Conservation (phyloP, 2,888 invertebrate genomes). For the Pharmacophagus antenor region DNA sequence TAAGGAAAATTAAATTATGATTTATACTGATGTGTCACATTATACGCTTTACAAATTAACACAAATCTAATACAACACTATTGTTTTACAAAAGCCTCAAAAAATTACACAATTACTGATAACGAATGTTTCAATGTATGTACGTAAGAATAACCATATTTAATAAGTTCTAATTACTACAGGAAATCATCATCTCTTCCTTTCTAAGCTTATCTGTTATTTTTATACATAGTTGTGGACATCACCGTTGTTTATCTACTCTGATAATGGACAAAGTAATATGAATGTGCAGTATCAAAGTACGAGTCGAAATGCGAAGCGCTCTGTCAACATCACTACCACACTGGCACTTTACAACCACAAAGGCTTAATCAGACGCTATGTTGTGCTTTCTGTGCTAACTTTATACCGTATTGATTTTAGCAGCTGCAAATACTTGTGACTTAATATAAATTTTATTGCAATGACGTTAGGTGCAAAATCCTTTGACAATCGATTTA, state of each 20-base stretch:
- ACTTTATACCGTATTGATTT: constrained; percentile 26
- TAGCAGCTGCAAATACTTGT: constrained; percentile 2
- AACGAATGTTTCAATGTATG: too few species aligned
- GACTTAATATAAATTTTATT: neutral
- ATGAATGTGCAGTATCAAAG: constrained; percentile 16
- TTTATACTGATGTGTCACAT: too few species aligned
- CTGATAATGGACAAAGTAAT: constrained; percentile 13
- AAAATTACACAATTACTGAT: too few species aligned
- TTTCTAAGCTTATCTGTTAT: too few species aligned
- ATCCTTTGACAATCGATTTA: neutral
- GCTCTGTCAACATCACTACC: constrained; percentile 3
- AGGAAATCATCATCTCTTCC: too few species aligned
- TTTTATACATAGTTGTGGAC: too few species aligned
- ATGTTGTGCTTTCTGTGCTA: constrained; percentile 21
- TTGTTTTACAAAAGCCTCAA: too few species aligned
- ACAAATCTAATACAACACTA: too few species aligned
- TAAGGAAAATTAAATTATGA: too few species aligned
- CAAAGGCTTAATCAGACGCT: constrained; percentile 23
- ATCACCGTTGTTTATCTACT: constrained; percentile 11
- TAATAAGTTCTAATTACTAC: too few species aligned
- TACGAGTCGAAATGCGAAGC: constrained; percentile 14
- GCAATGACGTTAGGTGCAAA: neutral
- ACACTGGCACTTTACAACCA: constrained; percentile 14
- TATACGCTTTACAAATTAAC: too few species aligned
- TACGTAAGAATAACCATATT: too few species aligned